Percentiles rank a stretch among this genome's conserved stretches.
These are phyloP conservation scores for Crypturellus undulatus DNA, from an alignment of 2,113 vertebrate species.

Conservation along the genomic window DNA sequence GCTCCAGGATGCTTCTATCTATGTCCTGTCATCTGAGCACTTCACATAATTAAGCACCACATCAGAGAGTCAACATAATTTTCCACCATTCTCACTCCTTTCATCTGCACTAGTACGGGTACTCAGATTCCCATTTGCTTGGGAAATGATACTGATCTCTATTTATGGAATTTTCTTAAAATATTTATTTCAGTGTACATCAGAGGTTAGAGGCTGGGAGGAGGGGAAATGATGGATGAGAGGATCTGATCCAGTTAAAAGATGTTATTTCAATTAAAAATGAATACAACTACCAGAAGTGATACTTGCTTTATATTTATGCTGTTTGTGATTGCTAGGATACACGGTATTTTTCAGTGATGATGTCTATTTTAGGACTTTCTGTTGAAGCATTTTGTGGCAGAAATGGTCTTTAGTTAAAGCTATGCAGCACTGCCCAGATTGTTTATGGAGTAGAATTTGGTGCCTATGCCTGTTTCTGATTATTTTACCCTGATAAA, in stretches of 20 bases:
- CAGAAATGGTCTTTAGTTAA: background rate
- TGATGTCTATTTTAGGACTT: background rate
- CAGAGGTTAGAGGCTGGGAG: background rate
- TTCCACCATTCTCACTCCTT: background rate
- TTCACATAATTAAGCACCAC: background rate
- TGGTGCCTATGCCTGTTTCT: background rate
- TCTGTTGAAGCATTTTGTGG: background rate
- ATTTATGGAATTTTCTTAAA: background rate
- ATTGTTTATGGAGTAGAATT: background rate
- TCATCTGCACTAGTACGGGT: background rate
- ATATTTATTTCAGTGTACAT: background rate
- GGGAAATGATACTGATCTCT: background rate
- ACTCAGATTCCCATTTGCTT: background rate
- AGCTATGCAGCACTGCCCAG: background rate
- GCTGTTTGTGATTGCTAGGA: background rate
- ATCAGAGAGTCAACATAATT: background rate
- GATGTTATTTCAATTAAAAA: background rate
- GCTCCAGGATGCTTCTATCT: background rate
- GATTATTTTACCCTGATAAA: conserved; percentile 35
- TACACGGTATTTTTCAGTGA: background rate
- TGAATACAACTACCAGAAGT: background rate
- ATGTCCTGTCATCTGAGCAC: background rate
- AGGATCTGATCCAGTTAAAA: background rate
- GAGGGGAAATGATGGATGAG: background rate
- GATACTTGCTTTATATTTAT: background rate